Base-by-base conservation (phyloP, 2,888 invertebrate genomes). In the Apodemia duryi region DNA sequence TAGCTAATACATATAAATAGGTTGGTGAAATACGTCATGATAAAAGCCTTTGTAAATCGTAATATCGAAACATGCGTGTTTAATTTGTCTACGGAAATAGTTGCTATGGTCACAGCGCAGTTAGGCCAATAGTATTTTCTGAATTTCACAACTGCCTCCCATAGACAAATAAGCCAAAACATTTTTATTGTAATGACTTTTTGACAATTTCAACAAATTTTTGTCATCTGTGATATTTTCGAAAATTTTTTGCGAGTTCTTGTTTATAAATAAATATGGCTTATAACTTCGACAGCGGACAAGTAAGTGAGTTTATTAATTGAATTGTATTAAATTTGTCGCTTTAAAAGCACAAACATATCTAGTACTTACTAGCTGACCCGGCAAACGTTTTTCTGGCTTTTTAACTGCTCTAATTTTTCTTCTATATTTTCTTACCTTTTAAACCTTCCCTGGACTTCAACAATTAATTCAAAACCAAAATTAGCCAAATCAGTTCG, bases 231-330 rank as follows among this genome's bases (percentile, higher is more conserved):
- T 54, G 54, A 54, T 54, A 54, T 54, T 54, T 70, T 73, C 72
- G 73, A 72, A 61, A 71, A 73, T 76, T 76, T 75, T 66, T 71
- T 70, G 70, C 70, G 70, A 28, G 29, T 29, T 63, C 54, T 29
- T 11, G 29, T 68, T 67, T 68, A 70, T 57, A 66, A 68, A 71
- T 70, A 74, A 67, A 91, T 43, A 43, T 91, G 91, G 80, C 91
- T 64, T 91, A 76, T 71, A 86, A 88, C 75, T 91, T 91, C 77
- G 86, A 90, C 68, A 91, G 91, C 68, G 91, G 86, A 51, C 91
- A 91, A 74, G 91, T 91, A 74, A 83, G 85, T 82, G 29, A 9
- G n/a, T 32, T 46, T 61, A 2, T 63, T 52, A 38, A 38, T 38
- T 38, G 38, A 7, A 38, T 38, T 38, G 7, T 9, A 38, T 9